Conservation (phyloP, 2,113 vertebrate species). For the Hirundichthys speculiger region DNA sequence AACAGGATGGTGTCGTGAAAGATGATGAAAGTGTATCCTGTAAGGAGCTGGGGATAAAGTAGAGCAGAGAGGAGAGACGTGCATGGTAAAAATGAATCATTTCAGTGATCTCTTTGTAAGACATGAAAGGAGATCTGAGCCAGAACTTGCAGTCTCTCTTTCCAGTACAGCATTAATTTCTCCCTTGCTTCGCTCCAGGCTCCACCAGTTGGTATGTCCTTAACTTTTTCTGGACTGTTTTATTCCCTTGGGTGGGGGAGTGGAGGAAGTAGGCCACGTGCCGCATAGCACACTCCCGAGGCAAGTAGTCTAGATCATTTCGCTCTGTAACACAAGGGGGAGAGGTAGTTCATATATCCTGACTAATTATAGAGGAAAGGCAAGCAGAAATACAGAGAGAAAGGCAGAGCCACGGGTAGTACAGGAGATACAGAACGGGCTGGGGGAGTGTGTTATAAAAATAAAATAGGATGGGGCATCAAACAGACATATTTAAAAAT, state of each 20-base stretch:
- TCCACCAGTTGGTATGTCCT: slow-evolving; percentile 57
- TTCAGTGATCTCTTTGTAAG: slow-evolving; percentile 8
- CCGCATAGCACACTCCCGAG: slow-evolving; percentile 55
- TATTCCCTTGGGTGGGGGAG: slow-evolving; percentile 48
- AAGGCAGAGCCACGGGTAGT: background rate
- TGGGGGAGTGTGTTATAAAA: slow-evolving; percentile 11
- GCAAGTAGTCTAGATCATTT: slow-evolving; percentile 52
- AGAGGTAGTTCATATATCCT: slow-evolving; percentile 50
- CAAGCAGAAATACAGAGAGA: slow-evolving; percentile 10
- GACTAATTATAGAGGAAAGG: slow-evolving; percentile 58
- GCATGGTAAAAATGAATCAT: background rate
- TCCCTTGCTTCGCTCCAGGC: slow-evolving; percentile 35
- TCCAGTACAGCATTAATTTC: slow-evolving; percentile 40
- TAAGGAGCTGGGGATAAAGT: too few species aligned
- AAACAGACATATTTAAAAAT: slow-evolving; percentile 2
- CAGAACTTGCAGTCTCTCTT: slow-evolving; percentile 12
- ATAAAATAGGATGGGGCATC: slow-evolving; percentile 16
- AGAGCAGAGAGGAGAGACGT: too few species aligned
- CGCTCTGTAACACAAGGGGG: slow-evolving; percentile 45
- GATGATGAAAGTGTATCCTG: background rate
- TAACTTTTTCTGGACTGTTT: slow-evolving; percentile 52
- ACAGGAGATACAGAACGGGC: slow-evolving; percentile 28
- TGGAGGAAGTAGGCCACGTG: slow-evolving; percentile 69
- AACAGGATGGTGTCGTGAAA: background rate
- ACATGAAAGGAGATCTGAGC: slow-evolving; percentile 18